Percentiles rank a stretch among this genome's conserved stretches.
Conservation (phyloP, 2,888 invertebrate species). For the Calameuta pallipes region DNA sequence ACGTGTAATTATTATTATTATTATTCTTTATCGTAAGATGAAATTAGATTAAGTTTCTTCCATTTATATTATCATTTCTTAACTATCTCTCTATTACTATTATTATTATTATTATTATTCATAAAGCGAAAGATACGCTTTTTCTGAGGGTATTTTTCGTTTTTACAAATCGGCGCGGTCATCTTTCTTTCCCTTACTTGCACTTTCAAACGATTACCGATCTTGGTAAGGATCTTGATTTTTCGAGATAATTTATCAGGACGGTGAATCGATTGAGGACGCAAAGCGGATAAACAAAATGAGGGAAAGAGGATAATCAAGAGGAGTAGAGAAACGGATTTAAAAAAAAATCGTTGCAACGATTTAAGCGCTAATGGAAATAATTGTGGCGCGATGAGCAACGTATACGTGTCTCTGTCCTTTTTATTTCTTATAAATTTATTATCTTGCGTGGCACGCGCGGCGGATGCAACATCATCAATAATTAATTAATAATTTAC, state of each 20-base stretch:
- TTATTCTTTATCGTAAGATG: conserved; percentile 9
- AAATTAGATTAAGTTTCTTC: conserved; percentile 7
- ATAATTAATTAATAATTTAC: neutral
- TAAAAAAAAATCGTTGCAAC: neutral
- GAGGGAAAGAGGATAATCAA: neutral
- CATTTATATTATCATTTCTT: neutral
- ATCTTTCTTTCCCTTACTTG: neutral
- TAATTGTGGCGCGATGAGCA: neutral
- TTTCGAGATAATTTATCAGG: neutral
- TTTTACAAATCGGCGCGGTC: conserved; percentile 7
- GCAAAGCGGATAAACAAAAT: neutral
- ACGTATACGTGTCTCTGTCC: neutral
- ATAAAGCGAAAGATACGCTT: neutral
- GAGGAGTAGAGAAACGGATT: neutral
- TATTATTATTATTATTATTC: neutral
- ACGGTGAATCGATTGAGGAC: neutral
- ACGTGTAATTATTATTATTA: conserved; percentile 3
- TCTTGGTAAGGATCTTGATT: neutral
- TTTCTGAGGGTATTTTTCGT: neutral
- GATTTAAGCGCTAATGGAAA: neutral
- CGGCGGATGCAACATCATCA: neutral
- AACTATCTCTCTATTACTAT: neutral
- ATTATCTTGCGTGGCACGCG: neutral
- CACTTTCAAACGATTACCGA: neutral
- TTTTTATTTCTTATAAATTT: neutral